phyloP scores from a whole-genome alignment of 2,797 vertebrate genomes.

The Sus cebifrons region DNA sequence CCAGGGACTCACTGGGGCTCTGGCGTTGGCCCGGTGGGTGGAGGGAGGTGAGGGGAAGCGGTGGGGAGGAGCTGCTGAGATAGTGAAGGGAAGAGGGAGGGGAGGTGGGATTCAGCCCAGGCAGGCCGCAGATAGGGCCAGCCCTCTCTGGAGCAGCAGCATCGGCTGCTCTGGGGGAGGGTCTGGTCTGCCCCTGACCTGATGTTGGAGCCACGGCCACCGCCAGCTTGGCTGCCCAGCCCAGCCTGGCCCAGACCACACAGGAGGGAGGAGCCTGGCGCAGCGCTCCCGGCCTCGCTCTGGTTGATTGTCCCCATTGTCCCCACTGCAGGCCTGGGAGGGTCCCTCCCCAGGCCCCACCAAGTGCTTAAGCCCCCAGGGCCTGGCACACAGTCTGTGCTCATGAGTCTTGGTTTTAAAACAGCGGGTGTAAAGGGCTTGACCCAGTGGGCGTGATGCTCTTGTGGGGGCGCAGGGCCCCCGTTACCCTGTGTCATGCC shows the following conservation, averaged over 20 bases:
- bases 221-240: slow-evolving; percentile 60
- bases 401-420: neutral
- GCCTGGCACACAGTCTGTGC: neutral
- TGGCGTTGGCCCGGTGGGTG: neutral
- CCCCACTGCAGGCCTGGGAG: neutral
- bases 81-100: neutral
- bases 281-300: neutral
- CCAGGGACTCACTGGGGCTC: neutral
- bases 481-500: fast-evolving
- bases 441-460: fast-evolving
- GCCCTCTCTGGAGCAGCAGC: neutral
- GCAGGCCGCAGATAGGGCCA: neutral
- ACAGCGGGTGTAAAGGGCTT: neutral
- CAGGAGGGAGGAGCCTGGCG: slow-evolving; percentile 71
- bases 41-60: neutral
- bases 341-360: neutral
- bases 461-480: neutral
- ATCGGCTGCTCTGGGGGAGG: slow-evolving; percentile 66
- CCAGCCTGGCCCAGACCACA: slow-evolving; percentile 77
- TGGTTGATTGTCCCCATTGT: neutral
- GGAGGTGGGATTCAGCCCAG: neutral
- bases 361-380: neutral
- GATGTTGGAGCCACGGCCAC: slow-evolving; percentile 67
- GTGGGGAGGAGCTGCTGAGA: neutral
- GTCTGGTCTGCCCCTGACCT: slow-evolving; percentile 58